Evolutionary conservation across 1,140 invertebrate genomes (phyloP).

Genomic region (Heliconius nattereri): DNA sequence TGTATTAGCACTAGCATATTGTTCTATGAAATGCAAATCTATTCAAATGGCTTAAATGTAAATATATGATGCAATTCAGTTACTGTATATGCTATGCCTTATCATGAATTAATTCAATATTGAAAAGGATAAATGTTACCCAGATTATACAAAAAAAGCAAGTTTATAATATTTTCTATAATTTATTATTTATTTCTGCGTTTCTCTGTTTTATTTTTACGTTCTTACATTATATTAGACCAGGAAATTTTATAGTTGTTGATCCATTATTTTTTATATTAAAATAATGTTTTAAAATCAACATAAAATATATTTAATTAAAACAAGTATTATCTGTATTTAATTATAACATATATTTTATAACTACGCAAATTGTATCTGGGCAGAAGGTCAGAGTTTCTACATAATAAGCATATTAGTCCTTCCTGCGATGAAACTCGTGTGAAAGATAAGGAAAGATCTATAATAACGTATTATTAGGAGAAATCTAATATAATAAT

Average conservation of each 20-base stretch:
- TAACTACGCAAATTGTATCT: not conserved
- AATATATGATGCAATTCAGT: constrained; percentile 23
- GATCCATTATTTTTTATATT: too few relatives aligned
- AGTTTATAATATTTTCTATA: too few relatives aligned
- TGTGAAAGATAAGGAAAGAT: constrained; percentile 11
- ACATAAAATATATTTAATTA: too few relatives aligned
- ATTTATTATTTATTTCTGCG: too few relatives aligned
- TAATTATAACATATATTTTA: too few relatives aligned
- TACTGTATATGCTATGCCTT: not conserved
- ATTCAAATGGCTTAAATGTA: constrained; percentile 29
- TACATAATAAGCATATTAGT: constrained; percentile 5
- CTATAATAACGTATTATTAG: constrained; percentile 15
- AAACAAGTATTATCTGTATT: too few relatives aligned
- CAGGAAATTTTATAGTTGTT: too few relatives aligned
- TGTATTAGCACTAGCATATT: constrained; percentile 31
- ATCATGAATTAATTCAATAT: not conserved
- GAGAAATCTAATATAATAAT: constrained; percentile 16
- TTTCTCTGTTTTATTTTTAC: too few relatives aligned
- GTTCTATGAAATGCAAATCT: constrained; percentile 28
- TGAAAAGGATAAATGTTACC: not conserved
- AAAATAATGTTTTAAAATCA: too few relatives aligned
- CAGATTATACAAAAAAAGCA: too few relatives aligned
- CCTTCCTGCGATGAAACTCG: not conserved
- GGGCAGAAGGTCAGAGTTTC: not conserved
- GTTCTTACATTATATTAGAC: too few relatives aligned